Evolutionary conservation across 2,797 vertebrate species (phyloP).

Genomic region (Mallotus villosus): DNA sequence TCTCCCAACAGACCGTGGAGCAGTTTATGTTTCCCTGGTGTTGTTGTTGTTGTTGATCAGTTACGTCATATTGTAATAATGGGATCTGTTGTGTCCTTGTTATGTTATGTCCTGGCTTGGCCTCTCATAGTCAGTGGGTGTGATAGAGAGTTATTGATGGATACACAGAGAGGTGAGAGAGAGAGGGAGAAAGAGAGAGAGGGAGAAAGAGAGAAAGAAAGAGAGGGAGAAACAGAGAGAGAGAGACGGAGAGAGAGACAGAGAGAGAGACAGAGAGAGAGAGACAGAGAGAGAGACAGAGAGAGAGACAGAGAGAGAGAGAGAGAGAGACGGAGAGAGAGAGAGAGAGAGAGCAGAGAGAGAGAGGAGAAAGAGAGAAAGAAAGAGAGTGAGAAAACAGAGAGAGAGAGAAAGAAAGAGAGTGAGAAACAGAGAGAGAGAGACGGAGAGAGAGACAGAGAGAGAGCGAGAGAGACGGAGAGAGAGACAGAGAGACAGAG

Average conservation of each 20-base stretch:
- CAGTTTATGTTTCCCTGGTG: too few species aligned
- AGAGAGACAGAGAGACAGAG: not conserved
- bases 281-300: too few species aligned
- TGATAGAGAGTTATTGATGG: constrained; percentile 23
- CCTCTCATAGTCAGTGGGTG: not conserved
- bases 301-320: not conserved
- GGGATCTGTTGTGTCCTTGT: not conserved
- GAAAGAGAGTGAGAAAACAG: too few species aligned
- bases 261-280: not conserved
- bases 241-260: not conserved
- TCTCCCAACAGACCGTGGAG: too few species aligned
- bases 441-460: not conserved
- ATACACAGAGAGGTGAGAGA: too few species aligned
- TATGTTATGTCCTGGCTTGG: not conserved
- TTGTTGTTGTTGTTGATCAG: not conserved
- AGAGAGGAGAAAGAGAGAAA: not conserved
- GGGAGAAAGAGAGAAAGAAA: not conserved
- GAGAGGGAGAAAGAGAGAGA: not conserved
- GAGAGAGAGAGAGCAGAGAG: too few species aligned
- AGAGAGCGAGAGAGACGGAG: not conserved
- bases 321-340: not conserved
- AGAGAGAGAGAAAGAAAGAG: not conserved
- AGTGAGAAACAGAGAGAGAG: too few species aligned
- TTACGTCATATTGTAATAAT: constrained; percentile 4
- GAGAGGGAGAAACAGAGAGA: constrained; percentile 1